Evolutionary conservation across 2,113 vertebrate genomes (phyloP).

Genomic region (Semnornis frantzii): DNA sequence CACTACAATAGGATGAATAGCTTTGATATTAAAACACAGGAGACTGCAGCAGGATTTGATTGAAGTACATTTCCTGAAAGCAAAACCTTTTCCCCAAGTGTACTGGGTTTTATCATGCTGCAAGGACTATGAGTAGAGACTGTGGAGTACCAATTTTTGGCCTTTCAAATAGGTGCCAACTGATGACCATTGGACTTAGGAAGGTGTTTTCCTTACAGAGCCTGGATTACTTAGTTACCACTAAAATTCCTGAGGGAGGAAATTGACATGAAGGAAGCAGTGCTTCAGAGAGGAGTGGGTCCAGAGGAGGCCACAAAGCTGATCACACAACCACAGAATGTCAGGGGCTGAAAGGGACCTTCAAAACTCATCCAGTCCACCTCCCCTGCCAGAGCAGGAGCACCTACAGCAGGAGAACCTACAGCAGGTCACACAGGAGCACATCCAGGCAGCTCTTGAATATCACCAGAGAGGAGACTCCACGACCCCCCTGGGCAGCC

Average conservation of each 20-base stretch:
- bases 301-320: too few species aligned
- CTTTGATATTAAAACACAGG: not conserved
- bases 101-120: not conserved
- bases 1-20: not conserved
- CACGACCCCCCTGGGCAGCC: too few species aligned
- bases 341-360: too few species aligned
- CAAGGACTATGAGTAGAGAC: not conserved
- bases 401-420: too few species aligned
- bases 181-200: not conserved
- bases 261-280: not conserved
- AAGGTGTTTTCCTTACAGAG: not conserved
- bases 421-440: too few species aligned
- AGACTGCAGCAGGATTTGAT: not conserved
- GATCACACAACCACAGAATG: too few species aligned
- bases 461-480: too few species aligned
- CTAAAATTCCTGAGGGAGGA: not conserved
- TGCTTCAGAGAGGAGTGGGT: not conserved
- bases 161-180: not conserved
- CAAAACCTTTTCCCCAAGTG: not conserved
- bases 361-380: too few species aligned
- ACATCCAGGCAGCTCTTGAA: too few species aligned
- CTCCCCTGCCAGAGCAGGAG: too few species aligned
- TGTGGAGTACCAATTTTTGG: not conserved
- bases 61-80: not conserved
- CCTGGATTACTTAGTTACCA: not conserved